Percentiles rank a stretch among this genome's conserved stretches.
These are phyloP conservation scores for Temnothorax curvispinosus DNA, from an alignment of 1,140 invertebrate species.

Conservation along the genomic window DNA sequence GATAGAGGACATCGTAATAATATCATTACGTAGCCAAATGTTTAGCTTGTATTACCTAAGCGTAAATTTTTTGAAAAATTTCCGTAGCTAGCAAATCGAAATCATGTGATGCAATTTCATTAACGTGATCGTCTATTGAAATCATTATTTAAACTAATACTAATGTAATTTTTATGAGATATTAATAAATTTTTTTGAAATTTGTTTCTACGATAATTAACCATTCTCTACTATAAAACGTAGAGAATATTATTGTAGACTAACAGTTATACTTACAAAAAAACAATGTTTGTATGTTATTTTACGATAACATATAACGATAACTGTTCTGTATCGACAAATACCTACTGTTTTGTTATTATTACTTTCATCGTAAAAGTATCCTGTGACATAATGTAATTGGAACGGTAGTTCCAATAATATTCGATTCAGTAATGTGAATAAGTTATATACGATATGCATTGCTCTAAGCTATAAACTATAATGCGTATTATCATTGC, in stretches of 20 bases:
- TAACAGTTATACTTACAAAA: no score
- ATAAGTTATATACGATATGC: neutral
- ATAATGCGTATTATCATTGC: neutral
- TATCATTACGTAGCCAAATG: neutral
- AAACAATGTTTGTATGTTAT: no score
- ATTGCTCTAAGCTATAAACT: neutral
- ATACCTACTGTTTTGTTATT: neutral
- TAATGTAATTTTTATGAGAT: neutral
- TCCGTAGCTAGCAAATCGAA: neutral
- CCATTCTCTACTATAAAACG: neutral
- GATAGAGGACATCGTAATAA: conserved; percentile 4
- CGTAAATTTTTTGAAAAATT: neutral
- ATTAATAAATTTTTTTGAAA: neutral
- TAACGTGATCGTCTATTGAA: neutral
- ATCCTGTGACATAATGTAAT: neutral
- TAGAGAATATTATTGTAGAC: neutral
- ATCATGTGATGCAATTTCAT: neutral
- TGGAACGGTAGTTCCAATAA: neutral
- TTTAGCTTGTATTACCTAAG: neutral
- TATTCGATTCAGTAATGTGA: neutral
- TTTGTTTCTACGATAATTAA: neutral
- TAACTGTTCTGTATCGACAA: neutral
- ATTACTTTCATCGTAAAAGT: neutral
- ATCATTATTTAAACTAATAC: neutral
- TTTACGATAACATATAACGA: no score